phyloP scores from a whole-genome alignment of 2,113 vertebrate species.

The Chaetorhynchus papuensis region DNA sequence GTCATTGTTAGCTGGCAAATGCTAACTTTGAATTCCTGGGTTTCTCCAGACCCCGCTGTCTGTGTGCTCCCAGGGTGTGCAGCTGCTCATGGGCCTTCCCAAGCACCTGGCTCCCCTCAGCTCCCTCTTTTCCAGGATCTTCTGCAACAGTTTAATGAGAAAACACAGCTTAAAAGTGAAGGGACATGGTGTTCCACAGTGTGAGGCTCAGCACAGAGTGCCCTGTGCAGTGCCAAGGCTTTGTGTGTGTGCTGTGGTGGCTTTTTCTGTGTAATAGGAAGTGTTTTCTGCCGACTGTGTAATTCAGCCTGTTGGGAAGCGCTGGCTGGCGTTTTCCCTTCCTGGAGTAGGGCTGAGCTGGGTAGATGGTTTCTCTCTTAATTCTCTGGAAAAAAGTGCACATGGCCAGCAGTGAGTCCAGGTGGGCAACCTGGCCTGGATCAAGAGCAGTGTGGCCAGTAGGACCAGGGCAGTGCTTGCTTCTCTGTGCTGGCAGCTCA shows the following conservation, averaged over 20 bases:
- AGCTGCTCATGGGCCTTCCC: background rate
- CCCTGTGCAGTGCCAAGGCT: background rate
- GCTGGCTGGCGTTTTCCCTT: background rate
- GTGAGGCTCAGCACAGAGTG: background rate
- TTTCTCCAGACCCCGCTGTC: accelerated
- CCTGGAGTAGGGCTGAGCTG: background rate
- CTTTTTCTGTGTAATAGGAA: background rate
- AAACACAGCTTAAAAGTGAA: background rate
- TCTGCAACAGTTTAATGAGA: background rate
- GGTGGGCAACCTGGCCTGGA: background rate
- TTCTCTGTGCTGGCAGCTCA: background rate
- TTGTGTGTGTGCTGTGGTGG: background rate
- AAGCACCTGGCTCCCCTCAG: accelerated
- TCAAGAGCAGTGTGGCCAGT: background rate
- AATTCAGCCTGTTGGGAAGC: background rate
- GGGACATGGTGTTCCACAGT: accelerated
- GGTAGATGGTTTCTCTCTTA: background rate
- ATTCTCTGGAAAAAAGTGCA: background rate
- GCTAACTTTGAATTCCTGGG: background rate
- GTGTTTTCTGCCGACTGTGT: conserved; percentile 21
- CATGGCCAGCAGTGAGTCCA: accelerated
- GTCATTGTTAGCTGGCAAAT: background rate
- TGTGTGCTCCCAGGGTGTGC: background rate
- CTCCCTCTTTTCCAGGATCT: background rate
- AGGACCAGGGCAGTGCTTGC: background rate